phyloP scores from a whole-genome alignment of 2,113 vertebrate species.

The Podarcis cretensis region DNA sequence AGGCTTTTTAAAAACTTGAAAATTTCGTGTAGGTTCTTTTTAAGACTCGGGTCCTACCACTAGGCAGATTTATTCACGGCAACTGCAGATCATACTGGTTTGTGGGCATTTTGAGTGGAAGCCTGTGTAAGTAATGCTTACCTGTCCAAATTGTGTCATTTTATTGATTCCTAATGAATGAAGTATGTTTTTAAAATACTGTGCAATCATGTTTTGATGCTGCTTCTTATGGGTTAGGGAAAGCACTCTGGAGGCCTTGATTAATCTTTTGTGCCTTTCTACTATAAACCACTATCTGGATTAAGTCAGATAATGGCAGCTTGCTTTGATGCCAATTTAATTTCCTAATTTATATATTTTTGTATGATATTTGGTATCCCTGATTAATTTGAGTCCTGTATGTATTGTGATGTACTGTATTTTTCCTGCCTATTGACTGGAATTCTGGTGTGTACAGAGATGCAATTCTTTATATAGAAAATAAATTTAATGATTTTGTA shows the following conservation, averaged over 20 bases:
- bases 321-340: conserved; percentile 37
- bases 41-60: neutral
- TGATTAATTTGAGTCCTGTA: conserved; percentile 35
- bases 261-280: conserved; percentile 60
- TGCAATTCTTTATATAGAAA: conserved; percentile 47
- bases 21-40: neutral
- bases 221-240: conserved; percentile 37
- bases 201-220: conserved; percentile 38
- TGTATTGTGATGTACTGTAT: conserved; percentile 37
- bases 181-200: neutral
- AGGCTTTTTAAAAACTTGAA: neutral
- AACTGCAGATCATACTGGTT: neutral
- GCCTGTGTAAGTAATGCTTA: rapidly evolving
- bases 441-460: conserved; percentile 28
- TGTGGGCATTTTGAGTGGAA: neutral
- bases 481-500: neutral
- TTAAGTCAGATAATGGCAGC: conserved; percentile 27
- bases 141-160: neutral
- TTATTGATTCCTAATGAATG: neutral
- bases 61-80: neutral
- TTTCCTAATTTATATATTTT: conserved; percentile 39
- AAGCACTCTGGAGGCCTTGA: conserved; percentile 14
- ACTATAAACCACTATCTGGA: neutral
- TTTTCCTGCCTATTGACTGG: neutral
- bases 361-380: conserved; percentile 37